Base-by-base conservation (phyloP, 2,888 invertebrate genomes). In the Heliconius aoede region DNA sequence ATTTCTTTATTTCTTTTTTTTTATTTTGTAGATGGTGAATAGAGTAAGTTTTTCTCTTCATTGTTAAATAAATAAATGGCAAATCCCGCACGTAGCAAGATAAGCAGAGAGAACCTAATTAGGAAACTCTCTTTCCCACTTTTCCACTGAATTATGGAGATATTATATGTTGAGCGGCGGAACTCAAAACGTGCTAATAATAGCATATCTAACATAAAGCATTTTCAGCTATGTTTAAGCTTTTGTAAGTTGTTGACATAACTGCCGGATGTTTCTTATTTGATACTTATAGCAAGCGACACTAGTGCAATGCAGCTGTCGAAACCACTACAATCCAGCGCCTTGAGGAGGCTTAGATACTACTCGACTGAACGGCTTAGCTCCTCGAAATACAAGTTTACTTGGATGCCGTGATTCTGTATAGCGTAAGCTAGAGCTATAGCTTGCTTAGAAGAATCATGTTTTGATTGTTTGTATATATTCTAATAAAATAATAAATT, bases 241-340 rank as follows among this genome's bases (percentile, higher is more conserved):
- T 11, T 60, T 51, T 24, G 32, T 61, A 75, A 75, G 62, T 32
- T 62, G 69, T 75, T 55, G 61, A 68, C 60, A 61, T 46, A 75
- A 26, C 62, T 71, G 36, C 36, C 62, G 8, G n/a, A 51, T 46
- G 60, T 72, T 72, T 69, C 61, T 64, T 74, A 61, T 69, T 74
- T 55, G 64, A 64, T 75, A 75, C 75, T 75, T 74, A 74, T 69
- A 32, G 51, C 24, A 72, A 76, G 72, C 62, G 64, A 64, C 72
- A 58, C 64, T 72, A 73, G 73, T 62, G 76, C 40, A 55, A 55
- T 71, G 75, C 75, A 76, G 64, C 76, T 76, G 76, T 76, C 71
- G 71, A 76, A 76, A 76, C 76, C 76, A 76, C 72, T 76, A 76
- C 36, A 69, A 51, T 74, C 74, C n/a, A 74, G 51, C 58, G 67